These are phyloP conservation scores for Blastobasis lacticolella DNA, from an alignment of 2,888 invertebrate genomes.

Conservation along the genomic window DNA sequence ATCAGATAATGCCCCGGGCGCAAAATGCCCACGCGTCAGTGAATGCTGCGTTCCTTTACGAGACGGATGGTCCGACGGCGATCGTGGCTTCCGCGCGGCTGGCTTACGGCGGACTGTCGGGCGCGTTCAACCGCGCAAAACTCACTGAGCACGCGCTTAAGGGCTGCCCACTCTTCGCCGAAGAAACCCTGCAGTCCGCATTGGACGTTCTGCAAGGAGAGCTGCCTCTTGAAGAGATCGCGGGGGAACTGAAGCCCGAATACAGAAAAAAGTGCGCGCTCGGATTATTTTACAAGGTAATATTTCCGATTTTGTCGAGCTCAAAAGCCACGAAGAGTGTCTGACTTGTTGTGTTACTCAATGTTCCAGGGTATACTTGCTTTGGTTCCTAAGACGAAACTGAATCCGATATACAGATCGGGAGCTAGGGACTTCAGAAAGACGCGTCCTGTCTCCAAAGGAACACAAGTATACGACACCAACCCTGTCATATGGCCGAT, in stretches of 20 bases:
- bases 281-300: conserved; percentile 78
- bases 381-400: conserved; percentile 51
- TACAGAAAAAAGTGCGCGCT: conserved; percentile 76
- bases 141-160: conserved; percentile 65
- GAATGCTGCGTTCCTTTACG: conserved; percentile 81
- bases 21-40: conserved; percentile 85
- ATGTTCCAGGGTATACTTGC: conserved; percentile 62
- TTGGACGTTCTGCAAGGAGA: conserved; percentile 33
- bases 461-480: conserved; percentile 74
- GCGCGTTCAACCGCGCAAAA: conserved; percentile 55
- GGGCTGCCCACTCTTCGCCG: conserved; percentile 53
- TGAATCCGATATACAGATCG: conserved; percentile 50
- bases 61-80: conserved; percentile 44
- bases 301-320: conserved; percentile 18
- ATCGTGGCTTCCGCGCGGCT: conserved; percentile 44
- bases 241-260: conserved; percentile 56
- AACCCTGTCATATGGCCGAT: conserved; percentile 77
- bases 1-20: conserved; percentile 80
- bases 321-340: too few species aligned
- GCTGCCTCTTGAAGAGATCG: conserved; percentile 16
- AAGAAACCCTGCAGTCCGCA: conserved; percentile 50
- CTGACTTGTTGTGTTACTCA: conserved; percentile 77
- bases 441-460: conserved; percentile 70
- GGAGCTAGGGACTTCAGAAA: conserved; percentile 53
- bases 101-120: conserved; percentile 75